phyloP scores from a whole-genome alignment of 2,113 vertebrate species.

The Bubo bubo region DNA sequence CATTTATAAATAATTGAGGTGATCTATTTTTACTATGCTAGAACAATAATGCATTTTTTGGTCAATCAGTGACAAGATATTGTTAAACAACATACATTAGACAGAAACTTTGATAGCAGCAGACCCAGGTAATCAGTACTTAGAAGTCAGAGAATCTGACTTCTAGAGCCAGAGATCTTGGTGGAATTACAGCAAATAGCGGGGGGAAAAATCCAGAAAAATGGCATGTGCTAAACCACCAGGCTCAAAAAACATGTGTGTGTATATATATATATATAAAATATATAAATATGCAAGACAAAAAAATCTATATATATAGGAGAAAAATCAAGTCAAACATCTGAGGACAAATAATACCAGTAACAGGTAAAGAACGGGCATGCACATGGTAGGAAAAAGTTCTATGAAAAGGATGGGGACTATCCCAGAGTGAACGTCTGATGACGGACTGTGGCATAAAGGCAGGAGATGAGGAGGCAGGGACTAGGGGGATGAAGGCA shows the following conservation, averaged over 20 bases:
- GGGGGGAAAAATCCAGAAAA: background rate
- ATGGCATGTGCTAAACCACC: background rate
- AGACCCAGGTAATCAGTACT: background rate
- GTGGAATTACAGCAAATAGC: background rate
- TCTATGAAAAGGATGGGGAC: background rate
- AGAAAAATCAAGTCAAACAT: background rate
- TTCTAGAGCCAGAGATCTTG: background rate
- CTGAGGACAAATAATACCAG: background rate
- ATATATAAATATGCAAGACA: too few relatives aligned
- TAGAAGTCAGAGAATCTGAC: background rate
- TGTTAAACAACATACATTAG: background rate
- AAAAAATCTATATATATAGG: background rate
- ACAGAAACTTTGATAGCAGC: background rate
- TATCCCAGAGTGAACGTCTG: background rate
- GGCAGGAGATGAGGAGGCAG: background rate
- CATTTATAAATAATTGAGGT: background rate
- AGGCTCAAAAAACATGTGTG: background rate
- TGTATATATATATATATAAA: too few relatives aligned
- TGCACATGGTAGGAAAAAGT: fast-evolving
- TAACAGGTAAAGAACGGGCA: background rate
- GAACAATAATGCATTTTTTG: background rate
- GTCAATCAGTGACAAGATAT: background rate
- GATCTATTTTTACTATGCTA: background rate
- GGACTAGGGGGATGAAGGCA: background rate
- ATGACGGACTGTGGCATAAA: background rate